phyloP scores from a whole-genome alignment of 1,140 invertebrate genomes.

The Leucophenga varia region DNA sequence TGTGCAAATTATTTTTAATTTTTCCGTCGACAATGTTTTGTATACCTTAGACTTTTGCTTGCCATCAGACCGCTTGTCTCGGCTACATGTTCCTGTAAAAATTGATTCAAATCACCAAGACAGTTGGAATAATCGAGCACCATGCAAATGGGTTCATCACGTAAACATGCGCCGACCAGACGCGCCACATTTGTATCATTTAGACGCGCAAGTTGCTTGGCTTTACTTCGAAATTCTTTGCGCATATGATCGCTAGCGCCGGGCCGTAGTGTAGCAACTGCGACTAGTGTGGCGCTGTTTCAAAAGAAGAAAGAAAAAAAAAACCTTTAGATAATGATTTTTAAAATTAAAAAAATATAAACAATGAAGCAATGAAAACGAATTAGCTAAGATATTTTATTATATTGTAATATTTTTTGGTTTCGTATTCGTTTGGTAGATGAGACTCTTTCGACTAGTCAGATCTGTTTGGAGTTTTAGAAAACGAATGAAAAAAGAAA shows the following conservation, averaged over 20 bases:
- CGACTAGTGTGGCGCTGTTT: slow-evolving; percentile 67
- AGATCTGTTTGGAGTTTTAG: too few species aligned
- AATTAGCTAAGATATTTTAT: too few species aligned
- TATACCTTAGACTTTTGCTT: slow-evolving; percentile 41
- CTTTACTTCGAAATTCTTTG: slow-evolving; percentile 69
- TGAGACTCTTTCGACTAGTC: too few species aligned
- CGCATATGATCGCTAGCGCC: slow-evolving; percentile 65
- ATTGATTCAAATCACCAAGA: slow-evolving; percentile 74
- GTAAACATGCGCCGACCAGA: slow-evolving; percentile 76
- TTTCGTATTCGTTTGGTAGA: too few species aligned
- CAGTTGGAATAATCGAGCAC: slow-evolving; percentile 66
- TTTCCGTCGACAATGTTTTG: not conserved
- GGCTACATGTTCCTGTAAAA: slow-evolving; percentile 74
- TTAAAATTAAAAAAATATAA: too few species aligned
- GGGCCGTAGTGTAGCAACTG: slow-evolving; percentile 72
- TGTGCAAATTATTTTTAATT: not conserved
- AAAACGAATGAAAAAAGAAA: too few species aligned
- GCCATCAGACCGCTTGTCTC: slow-evolving; percentile 60
- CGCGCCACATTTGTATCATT: slow-evolving; percentile 76
- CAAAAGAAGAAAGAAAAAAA: slow-evolving; percentile 1
- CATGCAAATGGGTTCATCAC: slow-evolving; percentile 71
- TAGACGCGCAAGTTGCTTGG: slow-evolving; percentile 71
- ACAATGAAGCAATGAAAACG: too few species aligned
- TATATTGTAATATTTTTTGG: too few species aligned
- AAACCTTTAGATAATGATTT: too few species aligned